Conservation (phyloP, 2,113 vertebrate genomes). For the Paratilapia polleni region DNA sequence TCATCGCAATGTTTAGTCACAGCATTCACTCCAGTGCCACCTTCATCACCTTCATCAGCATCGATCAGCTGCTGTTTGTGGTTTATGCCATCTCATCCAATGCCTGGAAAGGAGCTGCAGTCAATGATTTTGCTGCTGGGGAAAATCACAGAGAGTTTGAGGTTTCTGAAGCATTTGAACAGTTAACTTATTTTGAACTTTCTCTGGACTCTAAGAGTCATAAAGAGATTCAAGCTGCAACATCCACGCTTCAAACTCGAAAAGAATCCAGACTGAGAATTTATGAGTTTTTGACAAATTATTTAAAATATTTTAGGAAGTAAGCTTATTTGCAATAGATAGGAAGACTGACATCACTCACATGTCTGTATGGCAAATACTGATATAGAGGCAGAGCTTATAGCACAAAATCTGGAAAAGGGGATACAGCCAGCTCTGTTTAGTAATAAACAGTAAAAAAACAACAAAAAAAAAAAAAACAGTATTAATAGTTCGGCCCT, state of each 20-base stretch:
- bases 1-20: conserved; percentile 46
- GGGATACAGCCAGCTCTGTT: too few species aligned
- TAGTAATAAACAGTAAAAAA: too few species aligned
- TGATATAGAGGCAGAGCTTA: too few species aligned
- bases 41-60: conserved; percentile 72
- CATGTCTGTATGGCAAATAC: too few species aligned
- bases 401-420: too few species aligned
- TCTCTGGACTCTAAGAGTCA: background rate
- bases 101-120: background rate
- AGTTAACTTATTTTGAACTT: background rate
- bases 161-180: background rate
- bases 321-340: too few species aligned
- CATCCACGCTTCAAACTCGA: background rate
- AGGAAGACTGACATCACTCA: too few species aligned
- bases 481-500: too few species aligned
- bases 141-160: too few species aligned
- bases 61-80: background rate
- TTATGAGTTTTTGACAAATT: too few species aligned
- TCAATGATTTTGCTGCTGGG: background rate
- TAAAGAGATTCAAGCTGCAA: background rate
- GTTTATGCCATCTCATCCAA: background rate
- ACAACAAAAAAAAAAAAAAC: too few species aligned
- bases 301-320: too few species aligned
- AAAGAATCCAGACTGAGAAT: background rate
- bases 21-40: conserved; percentile 62